Percentiles rank a stretch among this genome's conserved stretches.
Conservation (phyloP, 2,888 invertebrate genomes). For the Drosophila meridiana region DNA sequence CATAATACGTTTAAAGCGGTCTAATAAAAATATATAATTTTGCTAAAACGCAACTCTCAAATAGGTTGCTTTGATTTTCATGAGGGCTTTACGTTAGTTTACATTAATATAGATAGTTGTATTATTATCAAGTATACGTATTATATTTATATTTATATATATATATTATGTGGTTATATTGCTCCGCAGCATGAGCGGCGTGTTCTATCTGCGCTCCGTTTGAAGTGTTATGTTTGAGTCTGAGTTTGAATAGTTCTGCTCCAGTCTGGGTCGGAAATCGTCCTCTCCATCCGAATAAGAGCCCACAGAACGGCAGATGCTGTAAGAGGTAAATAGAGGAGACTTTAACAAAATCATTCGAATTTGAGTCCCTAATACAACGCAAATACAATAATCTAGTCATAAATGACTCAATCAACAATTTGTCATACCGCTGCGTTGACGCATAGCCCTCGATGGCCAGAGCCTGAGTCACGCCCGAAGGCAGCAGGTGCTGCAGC, state of each 20-base stretch:
- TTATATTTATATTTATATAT: slow-evolving; percentile 20
- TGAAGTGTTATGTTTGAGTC: slow-evolving; percentile 79
- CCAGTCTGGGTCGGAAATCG: slow-evolving; percentile 66
- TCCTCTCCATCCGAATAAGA: slow-evolving; percentile 83
- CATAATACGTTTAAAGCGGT: slow-evolving; percentile 35
- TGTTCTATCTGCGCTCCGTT: slow-evolving; percentile 64
- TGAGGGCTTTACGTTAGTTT: slow-evolving; percentile 24
- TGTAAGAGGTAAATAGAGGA: slow-evolving; percentile 30
- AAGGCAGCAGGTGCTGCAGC: slow-evolving; percentile 61
- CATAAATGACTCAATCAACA: not conserved
- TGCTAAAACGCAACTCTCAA: slow-evolving; percentile 32
- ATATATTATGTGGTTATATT: slow-evolving; percentile 40
- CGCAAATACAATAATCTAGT: no score
- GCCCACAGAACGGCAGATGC: slow-evolving; percentile 83
- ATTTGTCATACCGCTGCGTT: slow-evolving; percentile 64
- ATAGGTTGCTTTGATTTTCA: slow-evolving; percentile 12
- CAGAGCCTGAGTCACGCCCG: slow-evolving; percentile 67
- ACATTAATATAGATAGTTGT: slow-evolving; percentile 54
- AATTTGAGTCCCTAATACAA: not conserved
- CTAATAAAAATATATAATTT: slow-evolving; percentile 33
- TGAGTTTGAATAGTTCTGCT: slow-evolving; percentile 78
- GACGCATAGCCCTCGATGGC: slow-evolving; percentile 68
- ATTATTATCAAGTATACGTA: slow-evolving; percentile 22
- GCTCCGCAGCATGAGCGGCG: slow-evolving; percentile 32
- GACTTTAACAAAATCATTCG: not conserved